Evolutionary conservation across 2,888 invertebrate species (phyloP).

Genomic region (Galerucella nymphaeae): DNA sequence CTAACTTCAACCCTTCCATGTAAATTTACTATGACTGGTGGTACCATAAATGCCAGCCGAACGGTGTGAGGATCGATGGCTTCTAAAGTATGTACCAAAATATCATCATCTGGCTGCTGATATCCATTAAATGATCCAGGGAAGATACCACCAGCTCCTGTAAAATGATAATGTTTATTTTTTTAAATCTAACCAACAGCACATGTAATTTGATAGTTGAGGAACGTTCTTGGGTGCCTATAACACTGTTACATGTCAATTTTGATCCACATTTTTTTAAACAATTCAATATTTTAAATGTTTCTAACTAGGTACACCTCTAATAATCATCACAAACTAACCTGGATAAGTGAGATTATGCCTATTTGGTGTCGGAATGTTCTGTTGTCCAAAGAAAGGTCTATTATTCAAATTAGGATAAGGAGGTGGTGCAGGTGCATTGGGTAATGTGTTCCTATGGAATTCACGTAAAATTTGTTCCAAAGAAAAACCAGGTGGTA

Average conservation of each 20-base stretch:
- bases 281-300: too few species aligned
- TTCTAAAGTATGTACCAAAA: slow-evolving; percentile 71
- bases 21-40: slow-evolving; percentile 83
- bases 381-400: slow-evolving; percentile 54
- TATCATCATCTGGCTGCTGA: slow-evolving; percentile 64
- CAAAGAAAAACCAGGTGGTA: slow-evolving; percentile 57
- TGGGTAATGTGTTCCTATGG: slow-evolving; percentile 55
- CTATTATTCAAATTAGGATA: slow-evolving; percentile 49
- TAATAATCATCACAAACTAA: slow-evolving; percentile 41
- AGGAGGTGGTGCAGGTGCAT: slow-evolving; percentile 38
- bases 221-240: too few species aligned
- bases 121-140: slow-evolving; percentile 62
- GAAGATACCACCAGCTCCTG: slow-evolving; percentile 41
- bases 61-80: slow-evolving; percentile 84
- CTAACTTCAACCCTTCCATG: slow-evolving; percentile 88
- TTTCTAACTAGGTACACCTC: neutral
- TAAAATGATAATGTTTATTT: slow-evolving; percentile 11
- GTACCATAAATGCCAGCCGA: slow-evolving; percentile 84
- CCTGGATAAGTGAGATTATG: slow-evolving; percentile 56
- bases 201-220: neutral
- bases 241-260: too few species aligned
- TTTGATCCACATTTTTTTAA: too few species aligned
- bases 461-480: slow-evolving; percentile 62
- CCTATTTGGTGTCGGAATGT: slow-evolving; percentile 55
- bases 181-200: neutral